Evolutionary conservation across 1,140 invertebrate species (phyloP).

Genomic region (Leptopilina boulardi): DNA sequence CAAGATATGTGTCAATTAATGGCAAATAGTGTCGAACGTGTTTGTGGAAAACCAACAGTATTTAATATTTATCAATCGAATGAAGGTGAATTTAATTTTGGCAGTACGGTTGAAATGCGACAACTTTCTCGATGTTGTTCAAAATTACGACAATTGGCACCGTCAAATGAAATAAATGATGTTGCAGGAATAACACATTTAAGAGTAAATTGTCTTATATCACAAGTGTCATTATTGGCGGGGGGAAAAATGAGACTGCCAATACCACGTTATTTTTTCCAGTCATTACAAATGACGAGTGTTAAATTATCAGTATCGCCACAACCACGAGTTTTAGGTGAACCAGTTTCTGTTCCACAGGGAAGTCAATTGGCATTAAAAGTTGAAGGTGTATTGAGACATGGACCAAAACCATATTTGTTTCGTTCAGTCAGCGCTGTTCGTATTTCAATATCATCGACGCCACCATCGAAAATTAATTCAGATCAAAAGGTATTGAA

Average conservation of each 20-base stretch:
- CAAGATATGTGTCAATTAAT: conserved; percentile 87
- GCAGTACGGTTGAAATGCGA: conserved; percentile 75
- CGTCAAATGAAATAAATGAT: conserved; percentile 67
- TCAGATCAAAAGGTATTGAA: conserved; percentile 75
- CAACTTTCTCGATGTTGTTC: conserved; percentile 75
- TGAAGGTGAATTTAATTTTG: conserved; percentile 74
- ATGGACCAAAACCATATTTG: conserved; percentile 80
- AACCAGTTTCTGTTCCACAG: conserved; percentile 85
- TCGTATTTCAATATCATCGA: conserved; percentile 83
- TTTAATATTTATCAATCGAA: conserved; percentile 70
- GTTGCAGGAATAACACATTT: conserved; percentile 69
- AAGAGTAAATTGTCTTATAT: conserved; percentile 70
- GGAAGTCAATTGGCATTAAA: conserved; percentile 89
- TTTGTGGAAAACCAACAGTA: conserved; percentile 75
- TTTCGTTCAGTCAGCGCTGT: conserved; percentile 85
- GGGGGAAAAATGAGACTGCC: conserved; percentile 80
- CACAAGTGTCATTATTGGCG: conserved; percentile 79
- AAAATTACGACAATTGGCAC: conserved; percentile 76
- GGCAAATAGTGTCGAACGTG: conserved; percentile 85
- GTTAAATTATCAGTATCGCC: conserved; percentile 90
- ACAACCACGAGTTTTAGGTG: conserved; percentile 85
- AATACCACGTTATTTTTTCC: conserved; percentile 92
- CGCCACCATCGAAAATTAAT: conserved; percentile 76
- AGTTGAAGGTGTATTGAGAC: conserved; percentile 91
- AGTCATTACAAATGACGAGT: conserved; percentile 88